A percentile compares a stretch with the other conserved stretches of the same genome.
Evolutionary conservation across 2,888 invertebrate species (phyloP).

Genomic region (Phyllotreta striolata): DNA sequence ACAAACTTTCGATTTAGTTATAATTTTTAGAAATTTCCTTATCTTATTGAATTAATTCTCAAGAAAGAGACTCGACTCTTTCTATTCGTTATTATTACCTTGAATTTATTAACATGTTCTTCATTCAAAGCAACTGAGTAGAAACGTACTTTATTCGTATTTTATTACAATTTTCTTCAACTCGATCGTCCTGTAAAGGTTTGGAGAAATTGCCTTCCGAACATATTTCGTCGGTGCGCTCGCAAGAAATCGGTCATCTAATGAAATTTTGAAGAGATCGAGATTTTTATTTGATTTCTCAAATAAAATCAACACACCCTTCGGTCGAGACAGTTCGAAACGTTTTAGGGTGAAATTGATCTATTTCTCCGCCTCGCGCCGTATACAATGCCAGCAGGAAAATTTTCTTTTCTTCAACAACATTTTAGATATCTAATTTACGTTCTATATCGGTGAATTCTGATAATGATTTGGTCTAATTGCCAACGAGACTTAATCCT

Average conservation of each 20-base stretch:
- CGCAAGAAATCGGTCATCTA: conserved; percentile 27
- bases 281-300: conserved; percentile 40
- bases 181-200: too few species aligned
- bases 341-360: conserved; percentile 15
- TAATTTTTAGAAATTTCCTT: too few species aligned
- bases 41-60: too few species aligned
- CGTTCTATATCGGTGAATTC: too few species aligned
- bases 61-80: too few species aligned
- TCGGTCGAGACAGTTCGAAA: conserved; percentile 1
- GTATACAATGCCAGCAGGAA: neutral
- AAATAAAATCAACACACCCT: conserved; percentile 40
- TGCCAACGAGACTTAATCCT: conserved; percentile 15
- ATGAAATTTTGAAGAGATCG: conserved; percentile 38
- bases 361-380: neutral
- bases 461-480: neutral
- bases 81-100: too few species aligned
- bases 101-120: too few species aligned
- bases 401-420: too few species aligned
- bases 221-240: neutral
- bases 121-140: too few species aligned
- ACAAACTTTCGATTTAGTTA: neutral
- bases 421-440: too few species aligned
- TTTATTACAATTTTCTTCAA: neutral
- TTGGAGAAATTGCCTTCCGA: neutral
- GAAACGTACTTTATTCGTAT: neutral